Evolutionary conservation across 92 coral and sea anemone species (phyloP).

Genomic region (Diadumene lineata): DNA sequence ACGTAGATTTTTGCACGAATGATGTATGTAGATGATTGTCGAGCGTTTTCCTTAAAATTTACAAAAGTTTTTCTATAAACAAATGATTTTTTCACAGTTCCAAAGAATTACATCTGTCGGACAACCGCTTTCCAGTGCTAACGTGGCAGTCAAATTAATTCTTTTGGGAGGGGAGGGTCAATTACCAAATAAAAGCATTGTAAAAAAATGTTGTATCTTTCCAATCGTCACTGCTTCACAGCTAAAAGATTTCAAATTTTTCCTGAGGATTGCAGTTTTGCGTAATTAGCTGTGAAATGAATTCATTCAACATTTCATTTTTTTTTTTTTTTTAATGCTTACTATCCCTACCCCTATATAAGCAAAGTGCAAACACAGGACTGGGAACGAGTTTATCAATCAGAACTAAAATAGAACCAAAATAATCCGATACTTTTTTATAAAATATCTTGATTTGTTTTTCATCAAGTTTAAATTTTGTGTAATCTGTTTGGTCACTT

Average conservation of each 20-base stretch:
- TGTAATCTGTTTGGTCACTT: neutral
- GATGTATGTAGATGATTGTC: neutral
- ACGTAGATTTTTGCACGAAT: neutral
- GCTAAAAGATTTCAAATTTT: too few species aligned
- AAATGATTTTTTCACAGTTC: neutral
- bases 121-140: slow-evolving; percentile 13
- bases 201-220: too few species aligned
- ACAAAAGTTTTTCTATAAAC: neutral
- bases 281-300: too few species aligned
- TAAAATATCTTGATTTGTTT: too few species aligned
- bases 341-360: neutral
- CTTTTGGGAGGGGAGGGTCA: slow-evolving; percentile 28
- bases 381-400: neutral
- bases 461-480: neutral
- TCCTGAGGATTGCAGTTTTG: too few species aligned
- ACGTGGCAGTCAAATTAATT: slow-evolving; percentile 38
- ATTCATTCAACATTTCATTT: neutral
- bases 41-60: neutral
- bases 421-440: too few species aligned
- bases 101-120: neutral
- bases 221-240: too few species aligned
- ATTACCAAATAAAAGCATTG: too few species aligned
- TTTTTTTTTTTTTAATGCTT: neutral
- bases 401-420: too few species aligned
- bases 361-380: neutral